These are phyloP conservation scores for Schizotus pectinicornis DNA, from an alignment of 2,888 invertebrate species.

Conservation along the genomic window DNA sequence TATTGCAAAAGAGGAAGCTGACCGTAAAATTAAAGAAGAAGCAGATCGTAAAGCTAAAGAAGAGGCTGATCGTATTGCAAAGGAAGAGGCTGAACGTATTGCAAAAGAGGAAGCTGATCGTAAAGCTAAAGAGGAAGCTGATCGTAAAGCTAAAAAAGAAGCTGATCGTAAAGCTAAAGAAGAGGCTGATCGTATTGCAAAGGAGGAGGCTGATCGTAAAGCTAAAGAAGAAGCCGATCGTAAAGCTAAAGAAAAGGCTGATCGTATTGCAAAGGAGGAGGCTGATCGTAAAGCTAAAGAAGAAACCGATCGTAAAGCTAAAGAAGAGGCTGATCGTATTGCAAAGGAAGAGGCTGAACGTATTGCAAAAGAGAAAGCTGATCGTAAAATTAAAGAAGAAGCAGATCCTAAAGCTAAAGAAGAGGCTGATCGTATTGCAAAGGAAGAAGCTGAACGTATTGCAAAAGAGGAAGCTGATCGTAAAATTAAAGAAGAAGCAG, in stretches of 20 bases:
- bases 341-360: constrained; percentile 11
- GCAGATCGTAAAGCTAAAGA: constrained; percentile 31
- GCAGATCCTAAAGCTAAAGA: constrained; percentile 30
- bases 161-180: constrained; percentile 33
- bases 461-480: constrained; percentile 46
- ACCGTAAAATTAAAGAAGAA: constrained; percentile 29
- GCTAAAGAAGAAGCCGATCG: constrained; percentile 21
- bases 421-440: constrained; percentile 30
- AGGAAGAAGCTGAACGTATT: constrained; percentile 43
- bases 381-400: constrained; percentile 44
- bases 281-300: constrained; percentile 10
- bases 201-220: constrained; percentile 40
- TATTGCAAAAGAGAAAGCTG: constrained; percentile 42
- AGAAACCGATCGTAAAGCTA: constrained; percentile 18
- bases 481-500: constrained; percentile 33
- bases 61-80: constrained; percentile 36
- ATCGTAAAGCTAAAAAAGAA: constrained; percentile 34
- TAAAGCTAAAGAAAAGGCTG: constrained; percentile 17
- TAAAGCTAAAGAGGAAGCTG: constrained; percentile 15
- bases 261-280: constrained; percentile 25
- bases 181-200: constrained; percentile 30
- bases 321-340: constrained; percentile 17
- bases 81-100: constrained; percentile 27
- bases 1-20: constrained; percentile 48
- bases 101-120: constrained; percentile 31